phyloP scores from a whole-genome alignment of 2,888 invertebrate genomes.

The Graphium colonna region DNA sequence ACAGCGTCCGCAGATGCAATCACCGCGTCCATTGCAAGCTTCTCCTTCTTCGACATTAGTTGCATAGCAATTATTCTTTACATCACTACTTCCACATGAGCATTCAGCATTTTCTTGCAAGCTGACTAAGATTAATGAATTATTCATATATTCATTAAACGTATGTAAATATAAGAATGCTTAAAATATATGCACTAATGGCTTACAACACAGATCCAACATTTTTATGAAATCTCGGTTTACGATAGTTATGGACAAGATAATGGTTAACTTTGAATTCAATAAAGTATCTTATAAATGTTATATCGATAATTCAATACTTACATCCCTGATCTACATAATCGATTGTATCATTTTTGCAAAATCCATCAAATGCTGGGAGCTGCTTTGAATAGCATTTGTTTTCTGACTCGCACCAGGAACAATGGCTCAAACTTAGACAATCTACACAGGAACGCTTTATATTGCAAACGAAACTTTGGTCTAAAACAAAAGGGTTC shows the following conservation, averaged over 20 bases:
- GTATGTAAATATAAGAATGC: too few relatives aligned
- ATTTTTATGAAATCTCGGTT: too few relatives aligned
- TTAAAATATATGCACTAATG: too few relatives aligned
- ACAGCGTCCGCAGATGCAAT: conserved; percentile 63
- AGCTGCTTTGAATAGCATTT: conserved; percentile 56
- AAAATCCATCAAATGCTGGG: conserved; percentile 38
- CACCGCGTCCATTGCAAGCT: conserved; percentile 59
- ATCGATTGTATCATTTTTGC: conserved; percentile 46
- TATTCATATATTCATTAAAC: background rate
- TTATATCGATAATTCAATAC: conserved; percentile 21
- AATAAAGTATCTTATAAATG: background rate
- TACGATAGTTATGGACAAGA: too few relatives aligned
- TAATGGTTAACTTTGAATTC: too few relatives aligned
- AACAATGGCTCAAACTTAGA: conserved; percentile 57
- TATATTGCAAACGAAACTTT: conserved; percentile 59
- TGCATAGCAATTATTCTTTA: conserved; percentile 48
- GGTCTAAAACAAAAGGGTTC: conserved; percentile 42
- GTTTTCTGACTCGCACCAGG: conserved; percentile 59
- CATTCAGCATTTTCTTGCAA: conserved; percentile 59
- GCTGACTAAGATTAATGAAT: conserved; percentile 50
- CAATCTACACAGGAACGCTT: conserved; percentile 61
- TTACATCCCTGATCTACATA: conserved; percentile 50
- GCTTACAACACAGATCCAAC: too few relatives aligned
- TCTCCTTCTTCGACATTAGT: conserved; percentile 42
- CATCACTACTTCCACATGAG: conserved; percentile 45